Conservation (phyloP, 2,113 vertebrate species). For the Nothobranchius furzeri region DNA sequence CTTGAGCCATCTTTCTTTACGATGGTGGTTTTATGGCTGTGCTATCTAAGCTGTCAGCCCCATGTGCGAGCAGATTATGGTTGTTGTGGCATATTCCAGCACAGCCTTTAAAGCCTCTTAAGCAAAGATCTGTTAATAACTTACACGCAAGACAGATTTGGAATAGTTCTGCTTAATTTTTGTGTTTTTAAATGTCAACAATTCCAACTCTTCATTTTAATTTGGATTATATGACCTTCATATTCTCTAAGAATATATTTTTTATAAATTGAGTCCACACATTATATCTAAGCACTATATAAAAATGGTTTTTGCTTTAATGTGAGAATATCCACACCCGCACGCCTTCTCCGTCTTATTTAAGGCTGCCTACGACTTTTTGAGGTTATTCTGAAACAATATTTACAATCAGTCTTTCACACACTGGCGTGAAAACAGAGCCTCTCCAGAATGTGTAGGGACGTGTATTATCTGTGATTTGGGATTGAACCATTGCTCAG, state of each 20-base stretch:
- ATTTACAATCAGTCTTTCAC: slow-evolving; percentile 28
- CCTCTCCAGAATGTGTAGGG: neutral
- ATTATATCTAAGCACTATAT: neutral
- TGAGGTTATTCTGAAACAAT: slow-evolving; percentile 13
- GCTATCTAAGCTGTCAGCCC: slow-evolving; percentile 26
- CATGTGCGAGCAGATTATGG: slow-evolving; percentile 25
- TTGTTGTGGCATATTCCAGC: slow-evolving; percentile 20
- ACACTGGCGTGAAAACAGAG: slow-evolving; percentile 23
- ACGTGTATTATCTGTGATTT: slow-evolving; percentile 2
- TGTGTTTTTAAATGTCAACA: neutral
- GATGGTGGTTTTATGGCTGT: slow-evolving; percentile 19
- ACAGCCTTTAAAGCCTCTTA: slow-evolving; percentile 6
- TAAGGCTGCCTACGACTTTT: slow-evolving; percentile 14
- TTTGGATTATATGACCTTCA: neutral
- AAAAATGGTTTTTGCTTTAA: neutral
- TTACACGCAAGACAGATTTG: slow-evolving; percentile 1
- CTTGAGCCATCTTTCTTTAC: neutral
- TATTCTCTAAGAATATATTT: neutral
- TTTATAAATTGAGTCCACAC: too few species aligned
- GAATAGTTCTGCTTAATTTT: neutral
- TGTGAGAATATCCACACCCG: neutral
- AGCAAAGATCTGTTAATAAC: slow-evolving; percentile 12
- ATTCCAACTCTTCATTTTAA: neutral
- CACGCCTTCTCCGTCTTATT: slow-evolving; percentile 24
- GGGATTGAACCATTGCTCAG: slow-evolving; percentile 12